Evolutionary conservation across 2,797 vertebrate species (phyloP).

Genomic region (Ceryle rudis): DNA sequence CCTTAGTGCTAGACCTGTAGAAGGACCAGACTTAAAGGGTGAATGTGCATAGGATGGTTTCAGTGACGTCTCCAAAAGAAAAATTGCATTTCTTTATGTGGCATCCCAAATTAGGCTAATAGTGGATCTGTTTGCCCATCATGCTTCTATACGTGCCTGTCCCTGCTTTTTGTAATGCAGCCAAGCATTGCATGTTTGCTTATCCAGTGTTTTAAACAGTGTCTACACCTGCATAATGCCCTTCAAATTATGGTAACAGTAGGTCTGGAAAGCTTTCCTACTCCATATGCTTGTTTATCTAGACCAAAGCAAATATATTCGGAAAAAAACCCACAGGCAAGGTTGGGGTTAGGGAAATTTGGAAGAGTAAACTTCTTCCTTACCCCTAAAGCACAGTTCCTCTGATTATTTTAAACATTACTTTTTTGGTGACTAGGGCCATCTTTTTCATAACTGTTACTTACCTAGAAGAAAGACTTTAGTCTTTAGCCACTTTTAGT

Average conservation of each 20-base stretch:
- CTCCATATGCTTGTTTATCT: not conserved
- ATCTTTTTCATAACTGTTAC: not conserved
- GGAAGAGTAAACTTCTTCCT: not conserved
- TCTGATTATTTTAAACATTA: not conserved
- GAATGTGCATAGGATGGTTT: not conserved
- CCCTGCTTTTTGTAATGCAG: rapidly evolving
- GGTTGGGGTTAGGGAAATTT: not conserved
- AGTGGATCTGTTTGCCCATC: not conserved
- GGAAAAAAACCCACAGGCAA: not conserved
- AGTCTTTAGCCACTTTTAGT: too few relatives aligned
- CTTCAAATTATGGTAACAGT: not conserved
- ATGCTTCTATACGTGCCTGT: not conserved
- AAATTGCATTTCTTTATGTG: not conserved
- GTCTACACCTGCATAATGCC: not conserved
- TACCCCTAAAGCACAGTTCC: not conserved
- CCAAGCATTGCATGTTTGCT: not conserved
- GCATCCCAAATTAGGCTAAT: not conserved
- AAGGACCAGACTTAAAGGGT: not conserved
- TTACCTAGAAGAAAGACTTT: not conserved
- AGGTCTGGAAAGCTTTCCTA: not conserved
- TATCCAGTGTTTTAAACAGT: not conserved
- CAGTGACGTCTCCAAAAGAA: not conserved
- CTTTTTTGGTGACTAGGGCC: not conserved
- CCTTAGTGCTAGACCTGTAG: not conserved
- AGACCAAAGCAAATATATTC: not conserved